Evolutionary conservation across 92 coral and sea anemone species (phyloP).

Genomic region (Epizoanthus fatuus): DNA sequence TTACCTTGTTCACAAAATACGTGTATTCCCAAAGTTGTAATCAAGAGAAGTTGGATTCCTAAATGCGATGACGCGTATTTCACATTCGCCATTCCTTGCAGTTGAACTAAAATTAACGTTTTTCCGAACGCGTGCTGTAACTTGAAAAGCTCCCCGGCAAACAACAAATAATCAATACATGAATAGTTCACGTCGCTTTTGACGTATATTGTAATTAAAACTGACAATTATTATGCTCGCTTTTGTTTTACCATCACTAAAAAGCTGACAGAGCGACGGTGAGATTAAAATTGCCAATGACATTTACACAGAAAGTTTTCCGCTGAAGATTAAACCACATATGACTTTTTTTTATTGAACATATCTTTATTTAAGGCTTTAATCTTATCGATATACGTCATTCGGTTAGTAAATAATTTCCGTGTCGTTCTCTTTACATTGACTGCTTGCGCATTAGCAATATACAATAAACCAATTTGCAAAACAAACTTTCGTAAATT

Average conservation of each 20-base stretch:
- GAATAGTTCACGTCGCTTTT: neutral
- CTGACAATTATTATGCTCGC: conserved; percentile 4
- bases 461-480: neutral
- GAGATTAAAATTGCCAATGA: neutral
- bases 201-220: conserved; percentile 9
- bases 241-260: conserved; percentile 2
- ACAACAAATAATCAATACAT: neutral
- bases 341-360: neutral
- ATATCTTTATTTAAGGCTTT: neutral
- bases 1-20: conserved; percentile 45
- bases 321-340: neutral
- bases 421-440: neutral
- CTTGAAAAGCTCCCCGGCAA: neutral
- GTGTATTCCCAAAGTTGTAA: neutral
- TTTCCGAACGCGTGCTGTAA: neutral
- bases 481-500: neutral
- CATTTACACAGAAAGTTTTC: neutral
- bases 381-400: neutral
- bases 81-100: neutral
- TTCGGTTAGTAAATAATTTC: neutral
- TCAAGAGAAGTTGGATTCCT: neutral
- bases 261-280: conserved; percentile 3
- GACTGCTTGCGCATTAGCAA: neutral
- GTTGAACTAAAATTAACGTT: neutral
- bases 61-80: no score